Evolutionary conservation across 2,888 invertebrate genomes (phyloP).

Genomic region (Diarsia dahlii): DNA sequence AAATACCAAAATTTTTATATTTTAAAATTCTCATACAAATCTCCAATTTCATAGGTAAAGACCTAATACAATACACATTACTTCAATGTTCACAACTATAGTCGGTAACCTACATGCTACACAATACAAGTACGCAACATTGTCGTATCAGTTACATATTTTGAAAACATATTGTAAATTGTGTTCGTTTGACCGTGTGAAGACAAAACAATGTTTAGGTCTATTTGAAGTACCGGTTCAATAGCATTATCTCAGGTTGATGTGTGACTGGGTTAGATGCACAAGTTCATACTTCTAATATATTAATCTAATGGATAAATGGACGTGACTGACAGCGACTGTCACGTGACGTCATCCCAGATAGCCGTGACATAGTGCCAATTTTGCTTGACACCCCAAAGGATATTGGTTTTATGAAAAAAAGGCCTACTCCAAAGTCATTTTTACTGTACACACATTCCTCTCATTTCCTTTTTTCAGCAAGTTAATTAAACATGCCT

Average conservation of each 20-base stretch:
- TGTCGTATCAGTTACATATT: constrained; percentile 11
- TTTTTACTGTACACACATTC: too few species aligned
- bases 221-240: not conserved
- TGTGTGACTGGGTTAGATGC: not conserved
- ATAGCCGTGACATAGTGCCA: too few species aligned
- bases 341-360: too few species aligned
- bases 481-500: too few species aligned
- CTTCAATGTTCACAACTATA: not conserved
- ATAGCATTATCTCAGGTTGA: not conserved
- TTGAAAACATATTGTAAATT: constrained; percentile 22
- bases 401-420: too few species aligned
- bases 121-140: not conserved
- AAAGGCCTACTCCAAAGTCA: too few species aligned
- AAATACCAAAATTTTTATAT: too few species aligned
- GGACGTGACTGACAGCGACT: too few species aligned
- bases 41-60: too few species aligned
- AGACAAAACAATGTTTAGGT: constrained; percentile 2
- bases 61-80: not conserved
- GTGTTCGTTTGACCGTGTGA: constrained; percentile 15
- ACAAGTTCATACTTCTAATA: not conserved
- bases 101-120: not conserved
- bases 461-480: too few species aligned
- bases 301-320: not conserved
- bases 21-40: too few species aligned
- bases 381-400: too few species aligned